Conservation (phyloP, 2,888 invertebrate genomes). For the Epistrophella euchroma region DNA sequence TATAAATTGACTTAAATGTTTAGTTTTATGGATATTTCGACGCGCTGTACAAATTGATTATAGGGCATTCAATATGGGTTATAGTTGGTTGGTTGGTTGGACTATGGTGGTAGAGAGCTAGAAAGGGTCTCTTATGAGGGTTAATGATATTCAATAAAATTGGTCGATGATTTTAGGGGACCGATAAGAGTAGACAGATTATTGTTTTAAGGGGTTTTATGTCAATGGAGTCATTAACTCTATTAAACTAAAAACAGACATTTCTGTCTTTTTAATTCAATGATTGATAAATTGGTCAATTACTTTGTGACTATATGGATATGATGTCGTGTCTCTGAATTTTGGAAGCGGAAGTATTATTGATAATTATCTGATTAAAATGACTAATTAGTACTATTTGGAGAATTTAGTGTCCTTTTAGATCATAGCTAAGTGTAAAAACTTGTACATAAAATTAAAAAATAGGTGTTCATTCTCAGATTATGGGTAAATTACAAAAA, state of each 20-base stretch:
- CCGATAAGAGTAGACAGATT: neutral
- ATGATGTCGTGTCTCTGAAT: neutral
- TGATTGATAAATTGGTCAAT: constrained; percentile 62
- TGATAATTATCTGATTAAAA: constrained; percentile 57
- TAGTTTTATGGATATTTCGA: constrained; percentile 71
- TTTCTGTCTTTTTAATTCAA: constrained; percentile 48
- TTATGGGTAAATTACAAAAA: too few relatives aligned
- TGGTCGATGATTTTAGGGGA: constrained; percentile 22
- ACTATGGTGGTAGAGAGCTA: neutral
- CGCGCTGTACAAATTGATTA: constrained; percentile 71
- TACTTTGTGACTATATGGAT: constrained; percentile 28
- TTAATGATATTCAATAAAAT: constrained; percentile 53
- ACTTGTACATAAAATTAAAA: too few relatives aligned
- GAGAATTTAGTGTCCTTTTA: neutral
- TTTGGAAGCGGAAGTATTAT: neutral
- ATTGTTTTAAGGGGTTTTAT: constrained; percentile 27
- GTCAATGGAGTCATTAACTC: constrained; percentile 52
- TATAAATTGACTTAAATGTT: constrained; percentile 70
- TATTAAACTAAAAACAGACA: constrained; percentile 55
- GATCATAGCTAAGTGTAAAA: neutral
- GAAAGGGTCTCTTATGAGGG: constrained; percentile 22
- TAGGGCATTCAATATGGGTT: constrained; percentile 28
- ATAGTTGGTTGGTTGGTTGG: neutral
- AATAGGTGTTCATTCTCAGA: too few relatives aligned
- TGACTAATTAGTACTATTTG: constrained; percentile 35